phyloP scores from a whole-genome alignment of 2,888 invertebrate species.

The Patella pellucida region DNA sequence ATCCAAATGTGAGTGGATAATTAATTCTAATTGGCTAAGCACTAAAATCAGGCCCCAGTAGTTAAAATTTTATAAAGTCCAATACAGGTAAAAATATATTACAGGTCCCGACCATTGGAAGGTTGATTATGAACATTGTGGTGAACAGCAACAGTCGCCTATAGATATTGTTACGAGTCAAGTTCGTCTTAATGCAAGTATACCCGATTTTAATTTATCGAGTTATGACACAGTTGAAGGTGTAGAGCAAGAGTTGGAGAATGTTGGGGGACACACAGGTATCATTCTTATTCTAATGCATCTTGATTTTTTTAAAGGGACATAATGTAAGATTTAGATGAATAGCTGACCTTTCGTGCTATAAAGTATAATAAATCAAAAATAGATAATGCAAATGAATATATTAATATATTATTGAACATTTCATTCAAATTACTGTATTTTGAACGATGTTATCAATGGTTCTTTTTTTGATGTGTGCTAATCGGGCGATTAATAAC shows the following conservation, averaged over 20 bases:
- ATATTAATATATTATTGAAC: too few species aligned
- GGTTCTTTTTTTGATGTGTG: too few species aligned
- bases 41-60: too few species aligned
- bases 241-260: slow-evolving; percentile 12
- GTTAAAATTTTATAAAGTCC: neutral
- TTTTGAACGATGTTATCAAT: too few species aligned
- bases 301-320: neutral
- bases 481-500: too few species aligned
- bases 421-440: too few species aligned
- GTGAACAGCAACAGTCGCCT: slow-evolving; percentile 14
- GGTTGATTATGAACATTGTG: slow-evolving; percentile 8
- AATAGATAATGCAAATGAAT: too few species aligned
- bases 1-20: too few species aligned
- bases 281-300: neutral
- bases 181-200: neutral
- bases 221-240: neutral
- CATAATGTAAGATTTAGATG: neutral
- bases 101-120: slow-evolving; percentile 19
- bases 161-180: slow-evolving; percentile 11
- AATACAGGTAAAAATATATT: neutral
- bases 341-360: neutral
- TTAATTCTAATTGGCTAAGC: too few species aligned
- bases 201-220: slow-evolving; percentile 9
- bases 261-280: slow-evolving; percentile 23
- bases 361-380: neutral